These are phyloP conservation scores for Lates japonicus DNA, from an alignment of 2,797 vertebrate species.

Conservation along the genomic window DNA sequence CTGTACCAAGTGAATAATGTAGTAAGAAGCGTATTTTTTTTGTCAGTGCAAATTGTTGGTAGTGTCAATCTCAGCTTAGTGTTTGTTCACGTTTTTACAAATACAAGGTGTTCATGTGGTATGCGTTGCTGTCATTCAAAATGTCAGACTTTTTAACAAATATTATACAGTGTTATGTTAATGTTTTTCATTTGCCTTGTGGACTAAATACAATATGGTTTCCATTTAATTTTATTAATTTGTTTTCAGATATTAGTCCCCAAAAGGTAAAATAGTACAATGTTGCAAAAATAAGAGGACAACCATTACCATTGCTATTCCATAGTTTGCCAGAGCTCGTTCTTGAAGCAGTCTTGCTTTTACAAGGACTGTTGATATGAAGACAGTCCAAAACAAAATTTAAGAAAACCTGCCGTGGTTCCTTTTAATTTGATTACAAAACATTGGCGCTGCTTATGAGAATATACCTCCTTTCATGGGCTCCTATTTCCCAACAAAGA, in stretches of 20 bases:
- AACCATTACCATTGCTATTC: slow-evolving; percentile 71
- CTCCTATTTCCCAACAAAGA: slow-evolving; percentile 86
- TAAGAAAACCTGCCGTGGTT: slow-evolving; percentile 72
- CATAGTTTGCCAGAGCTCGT: slow-evolving; percentile 74
- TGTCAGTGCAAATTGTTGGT: too few relatives aligned
- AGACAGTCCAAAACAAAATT: slow-evolving; percentile 68
- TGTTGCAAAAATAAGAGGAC: slow-evolving; percentile 73
- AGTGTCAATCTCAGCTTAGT: too few relatives aligned
- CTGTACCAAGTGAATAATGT: too few relatives aligned
- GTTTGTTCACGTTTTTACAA: too few relatives aligned
- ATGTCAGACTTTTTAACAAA: slow-evolving; percentile 92
- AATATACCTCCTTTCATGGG: slow-evolving; percentile 84
- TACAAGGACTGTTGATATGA: slow-evolving; percentile 73
- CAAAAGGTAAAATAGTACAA: slow-evolving; percentile 87
- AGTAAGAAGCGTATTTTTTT: too few relatives aligned
- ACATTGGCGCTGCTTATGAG: slow-evolving; percentile 81
- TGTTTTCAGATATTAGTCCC: slow-evolving; percentile 82
- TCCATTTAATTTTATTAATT: slow-evolving; percentile 54
- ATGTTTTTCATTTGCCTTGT: slow-evolving; percentile 89
- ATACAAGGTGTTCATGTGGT: slow-evolving; percentile 92
- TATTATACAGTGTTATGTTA: slow-evolving; percentile 89
- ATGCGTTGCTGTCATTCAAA: slow-evolving; percentile 91
- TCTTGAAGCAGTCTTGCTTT: slow-evolving; percentile 78
- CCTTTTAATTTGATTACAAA: slow-evolving; percentile 84
- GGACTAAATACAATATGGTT: slow-evolving; percentile 80